Evolutionary conservation across 2,113 vertebrate genomes (phyloP), one percentile per base, ranked within the genome.

Genomic region (Sula dactylatra): DNA sequence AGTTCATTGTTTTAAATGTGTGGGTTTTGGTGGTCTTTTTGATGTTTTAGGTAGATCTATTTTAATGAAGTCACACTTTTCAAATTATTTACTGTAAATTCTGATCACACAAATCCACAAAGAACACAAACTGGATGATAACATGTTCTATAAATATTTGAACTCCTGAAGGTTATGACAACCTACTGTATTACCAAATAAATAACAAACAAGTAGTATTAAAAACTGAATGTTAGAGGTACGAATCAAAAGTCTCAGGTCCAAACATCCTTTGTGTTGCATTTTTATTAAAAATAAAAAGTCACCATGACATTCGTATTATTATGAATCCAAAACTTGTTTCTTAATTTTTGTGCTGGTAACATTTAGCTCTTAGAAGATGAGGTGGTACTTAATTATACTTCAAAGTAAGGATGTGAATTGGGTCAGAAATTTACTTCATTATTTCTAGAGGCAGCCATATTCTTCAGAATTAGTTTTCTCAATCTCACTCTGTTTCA

Each of bases 261-360:
- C 7, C 26, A 82, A 40, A 49, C 6, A 71, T 44, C 8, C 21
- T 42, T 49, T 38, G 5, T 59, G 25, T 74, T 40, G 5, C 11
- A 29, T 90, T 90, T 59, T 55, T 40, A 25, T 72, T 38, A 10
- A 1, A 22, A 29, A 85, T n/a, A n/a, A 26, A 34, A 5, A 20
- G 7, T 54, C 44, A n/a, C 5, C 0, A 0, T 58, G 16, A 7
- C 24, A 79, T 67, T 83, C 34, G 54, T 38, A 54, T 81, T 45
- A 34, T 76, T 45, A 17, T 29, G 7, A 86, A 80, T 89, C 20
- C n/a, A 40, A 64, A 80, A 50, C 29, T 69, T 83, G 6, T 77
- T 82, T 82, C 66, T 61, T 82, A 70, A 22, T 70, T 15, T 88
- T 58, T 36, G 5, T 76, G 20, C 16, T 82, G 16, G 11, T 61